These are phyloP conservation scores for Masticophis lateralis DNA, from an alignment of 2,797 vertebrate species.

Conservation along the genomic window DNA sequence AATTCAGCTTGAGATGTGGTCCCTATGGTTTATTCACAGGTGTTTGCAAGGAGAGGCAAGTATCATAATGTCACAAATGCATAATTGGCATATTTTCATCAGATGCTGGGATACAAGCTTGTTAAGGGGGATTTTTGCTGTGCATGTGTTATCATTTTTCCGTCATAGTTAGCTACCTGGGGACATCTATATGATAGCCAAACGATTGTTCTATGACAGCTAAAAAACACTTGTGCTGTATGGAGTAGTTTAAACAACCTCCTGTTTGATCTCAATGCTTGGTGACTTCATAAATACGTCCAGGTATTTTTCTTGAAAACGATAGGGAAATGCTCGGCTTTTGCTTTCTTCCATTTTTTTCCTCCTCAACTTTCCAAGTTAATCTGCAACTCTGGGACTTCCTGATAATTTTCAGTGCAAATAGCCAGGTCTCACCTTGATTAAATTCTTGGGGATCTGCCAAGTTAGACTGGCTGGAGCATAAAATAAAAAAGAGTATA, in stretches of 20 bases:
- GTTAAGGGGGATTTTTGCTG: not conserved
- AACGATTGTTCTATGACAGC: not conserved
- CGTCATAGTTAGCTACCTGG: not conserved
- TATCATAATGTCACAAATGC: not conserved
- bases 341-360: not conserved
- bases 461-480: not conserved
- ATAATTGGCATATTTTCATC: not conserved
- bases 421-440: not conserved
- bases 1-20: not conserved
- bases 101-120: not conserved
- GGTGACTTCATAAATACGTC: not conserved
- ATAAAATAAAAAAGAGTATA: not conserved
- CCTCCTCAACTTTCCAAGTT: not conserved
- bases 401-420: not conserved
- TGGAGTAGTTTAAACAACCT: not conserved
- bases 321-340: not conserved
- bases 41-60: not conserved
- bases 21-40: not conserved
- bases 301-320: not conserved
- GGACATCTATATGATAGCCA: not conserved
- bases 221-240: not conserved
- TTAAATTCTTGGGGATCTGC: not conserved
- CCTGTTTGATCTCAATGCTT: not conserved
- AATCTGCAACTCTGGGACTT: not conserved
- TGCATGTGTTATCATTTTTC: not conserved